A percentile compares a stretch with the other conserved stretches of the same genome.
These are phyloP conservation scores for Leptoteleia sp. DNA, from an alignment of 1,140 invertebrate species.

Conservation along the genomic window DNA sequence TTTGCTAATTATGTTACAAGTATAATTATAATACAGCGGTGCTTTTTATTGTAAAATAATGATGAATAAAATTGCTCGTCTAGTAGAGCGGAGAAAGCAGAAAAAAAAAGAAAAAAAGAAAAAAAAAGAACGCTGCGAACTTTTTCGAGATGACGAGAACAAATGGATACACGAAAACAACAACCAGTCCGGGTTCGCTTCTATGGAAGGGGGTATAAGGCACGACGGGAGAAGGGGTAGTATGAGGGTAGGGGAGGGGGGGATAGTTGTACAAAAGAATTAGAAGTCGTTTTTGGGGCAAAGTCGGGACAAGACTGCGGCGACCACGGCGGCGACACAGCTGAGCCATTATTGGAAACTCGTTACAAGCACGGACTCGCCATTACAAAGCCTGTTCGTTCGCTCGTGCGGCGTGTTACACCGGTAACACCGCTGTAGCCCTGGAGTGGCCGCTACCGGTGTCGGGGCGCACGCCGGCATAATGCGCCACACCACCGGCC, in stretches of 20 bases:
- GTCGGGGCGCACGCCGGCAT: conserved; percentile 31
- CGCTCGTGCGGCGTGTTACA: conserved; percentile 66
- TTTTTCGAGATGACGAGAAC: too few relatives aligned
- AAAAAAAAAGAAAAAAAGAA: too few relatives aligned
- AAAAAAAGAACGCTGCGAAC: too few relatives aligned
- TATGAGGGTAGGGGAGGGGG: not conserved
- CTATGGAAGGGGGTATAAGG: too few relatives aligned
- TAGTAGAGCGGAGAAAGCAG: too few relatives aligned
- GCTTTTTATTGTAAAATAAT: conserved; percentile 12
- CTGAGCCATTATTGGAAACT: conserved; percentile 81
- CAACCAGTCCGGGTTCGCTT: too few relatives aligned
- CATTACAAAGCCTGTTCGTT: conserved; percentile 72
- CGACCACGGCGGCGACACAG: conserved; percentile 69
- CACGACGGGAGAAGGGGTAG: not conserved
- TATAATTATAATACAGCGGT: conserved; percentile 26
- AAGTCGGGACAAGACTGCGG: conserved; percentile 39
- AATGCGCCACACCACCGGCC: conserved; percentile 17
- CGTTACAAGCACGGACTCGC: conserved; percentile 77
- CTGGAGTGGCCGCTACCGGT: conserved; percentile 47
- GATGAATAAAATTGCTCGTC: too few relatives aligned
- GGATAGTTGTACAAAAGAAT: conserved; percentile 42
- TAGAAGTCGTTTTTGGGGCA: conserved; percentile 41
- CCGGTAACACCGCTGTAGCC: conserved; percentile 59
- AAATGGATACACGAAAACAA: too few relatives aligned
- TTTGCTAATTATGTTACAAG: conserved; percentile 29